These are phyloP conservation scores for Tachypleus tridentatus DNA, from an alignment of 1,140 invertebrate species.

Conservation along the genomic window DNA sequence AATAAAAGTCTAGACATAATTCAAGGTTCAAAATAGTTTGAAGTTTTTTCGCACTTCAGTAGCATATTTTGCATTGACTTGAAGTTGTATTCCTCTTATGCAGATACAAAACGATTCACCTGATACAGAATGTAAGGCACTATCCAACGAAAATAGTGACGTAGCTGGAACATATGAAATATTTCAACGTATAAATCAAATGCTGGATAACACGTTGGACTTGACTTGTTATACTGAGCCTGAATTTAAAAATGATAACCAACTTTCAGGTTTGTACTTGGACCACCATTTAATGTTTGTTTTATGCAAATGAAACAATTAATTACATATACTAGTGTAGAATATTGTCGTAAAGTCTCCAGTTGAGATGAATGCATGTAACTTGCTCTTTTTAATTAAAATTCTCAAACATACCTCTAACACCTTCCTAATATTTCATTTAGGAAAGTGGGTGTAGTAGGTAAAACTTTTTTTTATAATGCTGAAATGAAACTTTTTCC, in stretches of 20 bases:
- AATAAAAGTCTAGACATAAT: too few species aligned
- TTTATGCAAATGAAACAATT: slow-evolving; percentile 38
- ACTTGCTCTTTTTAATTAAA: slow-evolving; percentile 3
- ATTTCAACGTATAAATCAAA: slow-evolving; percentile 33
- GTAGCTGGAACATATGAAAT: slow-evolving; percentile 26
- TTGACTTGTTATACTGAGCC: slow-evolving; percentile 24
- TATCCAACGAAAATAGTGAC: slow-evolving; percentile 4
- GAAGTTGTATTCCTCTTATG: too few species aligned
- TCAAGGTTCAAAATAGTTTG: too few species aligned
- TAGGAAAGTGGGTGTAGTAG: too few species aligned
- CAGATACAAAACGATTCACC: neutral
- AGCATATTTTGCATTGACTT: too few species aligned
- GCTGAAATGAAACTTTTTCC: too few species aligned
- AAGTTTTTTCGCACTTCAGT: too few species aligned
- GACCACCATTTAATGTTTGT: slow-evolving; percentile 6
- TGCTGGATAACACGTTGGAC: slow-evolving; percentile 35
- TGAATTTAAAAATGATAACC: slow-evolving; percentile 10
- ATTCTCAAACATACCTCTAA: neutral
- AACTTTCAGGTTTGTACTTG: slow-evolving; percentile 6
- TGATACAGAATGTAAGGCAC: slow-evolving; percentile 7
- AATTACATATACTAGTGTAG: slow-evolving; percentile 33
- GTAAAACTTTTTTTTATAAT: too few species aligned
- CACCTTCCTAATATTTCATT: too few species aligned
- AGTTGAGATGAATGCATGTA: neutral
- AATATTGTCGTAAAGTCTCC: neutral